Percentiles rank a stretch among this genome's conserved stretches.
phyloP scores from a whole-genome alignment of 1,140 invertebrate genomes.

The Atta colombica region DNA sequence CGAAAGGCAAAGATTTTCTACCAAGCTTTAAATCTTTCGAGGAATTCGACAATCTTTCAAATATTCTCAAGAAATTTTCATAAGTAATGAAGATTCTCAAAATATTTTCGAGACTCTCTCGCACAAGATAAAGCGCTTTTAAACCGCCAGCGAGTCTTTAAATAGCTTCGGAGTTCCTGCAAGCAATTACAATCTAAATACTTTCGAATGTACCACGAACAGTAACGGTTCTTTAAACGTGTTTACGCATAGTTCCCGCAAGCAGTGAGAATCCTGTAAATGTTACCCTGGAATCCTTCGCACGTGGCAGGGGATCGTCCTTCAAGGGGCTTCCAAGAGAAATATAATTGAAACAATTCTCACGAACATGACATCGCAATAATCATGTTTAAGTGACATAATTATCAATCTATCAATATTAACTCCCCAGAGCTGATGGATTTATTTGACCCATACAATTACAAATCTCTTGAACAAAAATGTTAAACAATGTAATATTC shows the following conservation, averaged over 20 bases:
- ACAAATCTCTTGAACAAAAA: too few species aligned
- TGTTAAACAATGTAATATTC: too few species aligned
- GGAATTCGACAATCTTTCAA: background rate
- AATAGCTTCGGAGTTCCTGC: background rate
- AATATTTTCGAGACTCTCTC: conserved; percentile 1
- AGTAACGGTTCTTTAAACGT: background rate
- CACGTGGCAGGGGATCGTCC: background rate
- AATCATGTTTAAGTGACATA: background rate
- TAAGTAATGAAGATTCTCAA: background rate
- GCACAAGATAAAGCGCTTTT: background rate
- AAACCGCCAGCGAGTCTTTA: background rate
- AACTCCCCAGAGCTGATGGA: too few species aligned
- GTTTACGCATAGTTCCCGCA: background rate
- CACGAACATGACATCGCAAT: background rate
- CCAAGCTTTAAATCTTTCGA: background rate
- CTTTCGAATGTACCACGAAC: background rate
- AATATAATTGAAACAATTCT: background rate
- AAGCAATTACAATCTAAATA: conserved; percentile 1
- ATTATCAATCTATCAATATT: background rate
- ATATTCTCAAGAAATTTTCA: background rate
- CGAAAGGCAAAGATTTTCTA: background rate
- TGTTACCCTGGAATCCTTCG: too few species aligned
- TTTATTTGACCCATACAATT: too few species aligned
- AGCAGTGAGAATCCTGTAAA: background rate
- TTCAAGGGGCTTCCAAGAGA: background rate